A percentile compares a stretch with the other conserved stretches of the same genome.
phyloP scores from a whole-genome alignment of 2,113 vertebrate genomes.

The Calidris pugnax region DNA sequence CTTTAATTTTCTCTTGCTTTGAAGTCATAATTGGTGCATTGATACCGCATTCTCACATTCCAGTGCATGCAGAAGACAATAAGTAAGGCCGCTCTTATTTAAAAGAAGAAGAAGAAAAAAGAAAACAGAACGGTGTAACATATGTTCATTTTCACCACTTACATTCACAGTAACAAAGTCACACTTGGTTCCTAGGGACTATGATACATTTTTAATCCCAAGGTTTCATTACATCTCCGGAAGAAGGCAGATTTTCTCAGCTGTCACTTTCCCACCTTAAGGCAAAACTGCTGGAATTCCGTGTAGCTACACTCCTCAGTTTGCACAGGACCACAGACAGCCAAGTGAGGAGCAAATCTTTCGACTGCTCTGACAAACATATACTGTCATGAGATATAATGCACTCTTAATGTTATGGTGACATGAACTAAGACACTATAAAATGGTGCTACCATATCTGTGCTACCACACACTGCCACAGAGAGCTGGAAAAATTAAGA shows the following conservation, averaged over 20 bases:
- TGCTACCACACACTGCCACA: background rate
- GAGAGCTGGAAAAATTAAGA: background rate
- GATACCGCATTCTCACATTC: background rate
- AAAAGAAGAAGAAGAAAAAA: background rate
- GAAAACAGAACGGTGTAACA: background rate
- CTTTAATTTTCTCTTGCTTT: constrained; percentile 69
- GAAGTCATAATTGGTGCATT: constrained; percentile 4
- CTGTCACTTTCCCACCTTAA: background rate
- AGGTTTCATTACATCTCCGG: background rate
- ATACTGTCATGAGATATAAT: background rate
- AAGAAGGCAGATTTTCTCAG: background rate
- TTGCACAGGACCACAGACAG: background rate
- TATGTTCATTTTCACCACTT: background rate
- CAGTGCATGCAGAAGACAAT: background rate
- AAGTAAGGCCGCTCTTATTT: background rate
- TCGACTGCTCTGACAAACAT: background rate
- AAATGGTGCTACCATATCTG: background rate
- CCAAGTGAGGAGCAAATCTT: background rate
- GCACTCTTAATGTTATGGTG: background rate
- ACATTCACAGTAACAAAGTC: background rate
- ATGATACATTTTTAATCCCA: background rate
- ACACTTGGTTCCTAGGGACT: background rate
- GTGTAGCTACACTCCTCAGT: rapidly evolving
- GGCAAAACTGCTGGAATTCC: background rate
- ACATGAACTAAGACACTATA: background rate